A percentile compares a stretch with the other conserved stretches of the same genome.
phyloP scores from a whole-genome alignment of 2,113 vertebrate genomes.

The Mormyrus iriodes region DNA sequence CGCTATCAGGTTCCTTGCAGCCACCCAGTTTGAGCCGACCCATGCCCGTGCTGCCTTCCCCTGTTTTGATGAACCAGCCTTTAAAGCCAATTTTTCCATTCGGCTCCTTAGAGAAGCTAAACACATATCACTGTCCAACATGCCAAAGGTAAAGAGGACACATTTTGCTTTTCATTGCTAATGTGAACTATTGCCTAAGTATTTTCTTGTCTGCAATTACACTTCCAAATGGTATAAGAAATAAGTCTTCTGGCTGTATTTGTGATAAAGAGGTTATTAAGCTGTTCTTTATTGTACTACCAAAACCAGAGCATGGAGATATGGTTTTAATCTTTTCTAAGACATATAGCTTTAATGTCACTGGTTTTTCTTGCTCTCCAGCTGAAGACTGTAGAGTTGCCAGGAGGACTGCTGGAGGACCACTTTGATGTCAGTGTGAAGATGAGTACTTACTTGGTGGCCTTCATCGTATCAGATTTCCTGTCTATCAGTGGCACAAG shows the following conservation, averaged over 20 bases:
- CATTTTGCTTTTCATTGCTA: neutral
- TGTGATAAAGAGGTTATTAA: neutral
- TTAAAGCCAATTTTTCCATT: slow-evolving; percentile 80
- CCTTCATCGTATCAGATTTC: slow-evolving; percentile 86
- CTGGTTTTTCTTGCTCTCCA: slow-evolving; percentile 37
- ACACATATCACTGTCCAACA: slow-evolving; percentile 78
- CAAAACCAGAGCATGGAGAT: neutral
- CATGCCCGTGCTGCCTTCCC: slow-evolving; percentile 83
- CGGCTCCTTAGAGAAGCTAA: slow-evolving; percentile 64
- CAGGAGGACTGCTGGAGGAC: slow-evolving; percentile 73
- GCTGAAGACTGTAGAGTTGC: slow-evolving; percentile 67
- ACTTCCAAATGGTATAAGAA: neutral
- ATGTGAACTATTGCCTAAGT: neutral
- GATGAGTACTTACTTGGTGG: slow-evolving; percentile 89
- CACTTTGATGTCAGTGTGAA: slow-evolving; percentile 78
- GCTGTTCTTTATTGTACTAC: neutral
- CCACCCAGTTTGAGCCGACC: slow-evolving; percentile 82
- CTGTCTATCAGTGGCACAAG: slow-evolving; percentile 77
- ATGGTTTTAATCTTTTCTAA: neutral
- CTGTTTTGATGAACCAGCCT: slow-evolving; percentile 83
- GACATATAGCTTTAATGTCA: neutral
- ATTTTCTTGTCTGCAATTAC: neutral
- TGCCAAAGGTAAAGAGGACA: slow-evolving; percentile 68
- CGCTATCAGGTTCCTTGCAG: slow-evolving; percentile 66
- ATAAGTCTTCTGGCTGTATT: neutral